phyloP scores from a whole-genome alignment of 92 coral and sea anemone species.

The Actinostola sp. region DNA sequence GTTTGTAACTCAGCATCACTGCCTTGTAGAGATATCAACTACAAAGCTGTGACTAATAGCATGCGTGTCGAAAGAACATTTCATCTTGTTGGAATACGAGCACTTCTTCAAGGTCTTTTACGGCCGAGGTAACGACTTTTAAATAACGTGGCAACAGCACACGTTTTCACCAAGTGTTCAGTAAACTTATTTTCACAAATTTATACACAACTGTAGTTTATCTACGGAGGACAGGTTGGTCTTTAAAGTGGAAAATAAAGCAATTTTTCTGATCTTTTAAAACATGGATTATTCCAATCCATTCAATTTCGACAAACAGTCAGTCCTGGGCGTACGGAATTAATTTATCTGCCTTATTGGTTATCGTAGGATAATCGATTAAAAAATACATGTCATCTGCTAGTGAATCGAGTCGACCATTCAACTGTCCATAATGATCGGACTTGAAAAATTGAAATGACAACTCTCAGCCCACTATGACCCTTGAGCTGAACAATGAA shows the following conservation, averaged over 20 bases:
- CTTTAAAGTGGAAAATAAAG: not conserved
- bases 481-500: not conserved
- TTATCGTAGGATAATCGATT: conserved; percentile 6
- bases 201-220: too few relatives aligned
- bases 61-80: conserved; percentile 18
- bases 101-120: conserved; percentile 1
- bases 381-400: conserved; percentile 8
- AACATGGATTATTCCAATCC: too few relatives aligned
- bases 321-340: not conserved
- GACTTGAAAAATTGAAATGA: conserved; percentile 6
- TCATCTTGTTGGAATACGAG: conserved; percentile 4
- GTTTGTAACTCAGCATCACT: conserved; percentile 3
- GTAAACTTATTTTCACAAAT: not conserved
- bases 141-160: conserved; percentile 7
- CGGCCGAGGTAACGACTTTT: conserved; percentile 4
- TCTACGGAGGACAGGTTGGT: too few relatives aligned
- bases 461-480: not conserved
- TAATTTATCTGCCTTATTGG: conserved; percentile 6
- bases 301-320: not conserved
- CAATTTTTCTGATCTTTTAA: not conserved
- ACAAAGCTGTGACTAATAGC: conserved; percentile 6
- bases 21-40: conserved; percentile 7
- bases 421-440: conserved; percentile 14
- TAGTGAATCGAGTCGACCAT: not conserved
- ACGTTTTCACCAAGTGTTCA: too few relatives aligned